Conservation (phyloP, 2,797 vertebrate genomes). For the Novumbra hubbsi region DNA sequence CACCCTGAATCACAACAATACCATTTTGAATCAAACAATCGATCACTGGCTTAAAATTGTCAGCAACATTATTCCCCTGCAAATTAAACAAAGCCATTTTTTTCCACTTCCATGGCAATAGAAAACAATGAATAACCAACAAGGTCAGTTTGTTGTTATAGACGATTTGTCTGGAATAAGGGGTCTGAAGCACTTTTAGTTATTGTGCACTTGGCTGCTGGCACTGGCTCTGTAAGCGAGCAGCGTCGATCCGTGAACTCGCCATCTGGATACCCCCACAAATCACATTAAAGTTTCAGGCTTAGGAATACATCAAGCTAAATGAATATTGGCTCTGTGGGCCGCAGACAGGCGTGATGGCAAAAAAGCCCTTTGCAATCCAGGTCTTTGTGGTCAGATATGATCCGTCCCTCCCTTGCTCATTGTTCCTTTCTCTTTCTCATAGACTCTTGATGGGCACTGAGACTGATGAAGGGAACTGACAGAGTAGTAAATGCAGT, state of each 20-base stretch:
- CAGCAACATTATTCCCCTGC: no score
- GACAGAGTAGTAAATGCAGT: constrained; percentile 21
- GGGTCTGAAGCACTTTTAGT: constrained; percentile 58
- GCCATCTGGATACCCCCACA: constrained; percentile 83
- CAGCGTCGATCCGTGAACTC: constrained; percentile 79
- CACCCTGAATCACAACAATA: no score
- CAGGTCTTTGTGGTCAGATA: constrained; percentile 71
- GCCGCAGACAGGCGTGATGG: constrained; percentile 62
- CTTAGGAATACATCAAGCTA: constrained; percentile 81
- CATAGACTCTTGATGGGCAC: constrained; percentile 31
- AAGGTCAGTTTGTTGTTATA: no score
- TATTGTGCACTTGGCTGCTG: constrained; percentile 76
- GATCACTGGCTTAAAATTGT: no score
- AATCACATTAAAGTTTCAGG: constrained; percentile 84
- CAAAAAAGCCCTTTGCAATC: constrained; percentile 55
- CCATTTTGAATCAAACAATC: no score
- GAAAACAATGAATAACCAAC: no score
- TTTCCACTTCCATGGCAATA: no score
- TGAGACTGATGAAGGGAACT: constrained; percentile 38
- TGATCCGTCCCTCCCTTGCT: constrained; percentile 57
- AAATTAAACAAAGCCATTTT: no score
- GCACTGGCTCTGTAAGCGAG: constrained; percentile 74
- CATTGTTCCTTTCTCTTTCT: background rate
- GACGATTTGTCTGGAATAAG: constrained; percentile 14
- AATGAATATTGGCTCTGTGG: constrained; percentile 79